Evolutionary conservation across 2,888 invertebrate species (phyloP), one percentile per base, ranked within the genome.

Genomic region (Acronicta aceris): DNA sequence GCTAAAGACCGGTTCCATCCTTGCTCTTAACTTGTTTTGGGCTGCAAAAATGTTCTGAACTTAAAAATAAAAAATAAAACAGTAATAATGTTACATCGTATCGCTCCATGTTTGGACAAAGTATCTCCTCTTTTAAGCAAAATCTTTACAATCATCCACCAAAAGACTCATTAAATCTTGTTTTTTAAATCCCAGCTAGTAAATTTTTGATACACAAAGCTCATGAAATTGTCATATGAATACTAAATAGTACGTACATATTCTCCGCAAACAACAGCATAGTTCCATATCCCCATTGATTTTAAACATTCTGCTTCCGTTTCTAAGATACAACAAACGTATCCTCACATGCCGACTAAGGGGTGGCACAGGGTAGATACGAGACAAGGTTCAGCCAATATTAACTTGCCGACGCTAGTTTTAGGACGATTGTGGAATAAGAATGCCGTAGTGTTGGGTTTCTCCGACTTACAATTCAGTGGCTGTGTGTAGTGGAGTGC

Each of bases 1-100:
- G 79, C 84, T 87, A 86, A 87, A 87, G 84, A 89, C 81, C 79
- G 70, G 75, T 81, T 82, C 84, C 82, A 82, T 86, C 81, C 77
- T 67, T 72, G 81, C 78, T 81, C 71, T 74, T 74, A 84, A 88
- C 77, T 81, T 81, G 82, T 76, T 81, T 79, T 38, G 5, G 71
- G 71, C 70, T 65, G 12, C 67, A 72, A 79, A 82, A 80, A 83
- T 81, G 77, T 27, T 74, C 56, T 70, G 54, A 52, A 45, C 38
- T 53, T 61, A 9, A 5, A 49, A 15, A 36, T 36, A 6, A n/a
- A 4, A 21, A 21, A 9, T 9, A 41, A 21, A 25, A 38, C 38
- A 12, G 13, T 21, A 16, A 10, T 10, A 9, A 30, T 27, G 27
- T 27, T 4, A 2, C 5, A 25, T 25, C 5, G 5, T 25, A 25